Base-by-base conservation (phyloP, 1,140 invertebrate genomes). In the Neodiprion fabricii region DNA sequence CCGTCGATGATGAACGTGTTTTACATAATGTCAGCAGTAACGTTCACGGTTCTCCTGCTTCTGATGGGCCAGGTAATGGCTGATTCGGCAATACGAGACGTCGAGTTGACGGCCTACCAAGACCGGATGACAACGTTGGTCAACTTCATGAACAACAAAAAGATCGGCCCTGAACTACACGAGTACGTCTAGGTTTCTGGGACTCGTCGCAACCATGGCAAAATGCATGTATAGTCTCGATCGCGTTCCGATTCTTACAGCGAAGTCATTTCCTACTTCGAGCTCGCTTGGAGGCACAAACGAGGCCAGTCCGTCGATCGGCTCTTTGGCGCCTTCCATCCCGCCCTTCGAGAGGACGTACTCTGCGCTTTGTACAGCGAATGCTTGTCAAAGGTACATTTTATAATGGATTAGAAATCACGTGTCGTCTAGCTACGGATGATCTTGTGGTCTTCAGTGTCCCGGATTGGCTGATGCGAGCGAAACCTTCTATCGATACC, bases 111-210 rank as follows among this genome's bases (percentile, higher is more conserved):
- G 1, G 73, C 81, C 1, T 89, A 86, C 77, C 85, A 88, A 74
- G 82, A 89, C 67, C 79, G 87, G 73, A 83, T 89, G 80, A 83
- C 81, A 66, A 85, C 88, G 70, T 83, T 89, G 70, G 53, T 78
- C 1, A 74, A 72, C 0, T 89, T 86, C 72, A 89, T 89, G 88
- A 80, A 79, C 48, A 76, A 76, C 7, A 86, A 89, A 71, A 80
- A 83, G 2, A 72, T 89, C 10, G 77, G 80, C 17, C 23, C 73
- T 1, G 72, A 77, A 0, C 68, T 87, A 49, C 83, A 85, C 72
- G 85, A 80, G 53, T 61, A n/a, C 11, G 53, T 61, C 53, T 61
- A 61, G 11, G 28, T 40, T 40, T 40, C 28, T 40, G 28, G 28
- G 5, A 40, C 28, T 40, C 28, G 2, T 40, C 5, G 28, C 28